Percentiles rank a stretch among this genome's conserved stretches.
Evolutionary conservation across 1,140 invertebrate species (phyloP).

Genomic region (Gryon sp.): DNA sequence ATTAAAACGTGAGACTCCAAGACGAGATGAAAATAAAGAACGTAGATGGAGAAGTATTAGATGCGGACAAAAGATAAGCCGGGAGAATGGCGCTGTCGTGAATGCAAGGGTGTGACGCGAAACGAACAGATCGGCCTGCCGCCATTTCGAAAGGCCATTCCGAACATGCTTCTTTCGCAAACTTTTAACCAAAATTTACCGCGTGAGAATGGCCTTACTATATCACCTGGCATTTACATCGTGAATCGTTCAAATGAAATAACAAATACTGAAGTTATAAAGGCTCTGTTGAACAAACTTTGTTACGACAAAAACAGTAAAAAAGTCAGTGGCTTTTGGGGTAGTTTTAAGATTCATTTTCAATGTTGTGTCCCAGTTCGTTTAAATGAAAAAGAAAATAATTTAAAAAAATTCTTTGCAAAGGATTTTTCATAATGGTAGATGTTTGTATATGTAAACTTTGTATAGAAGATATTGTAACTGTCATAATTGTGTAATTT

Average conservation of each 20-base stretch:
- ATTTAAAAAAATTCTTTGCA: too few relatives aligned
- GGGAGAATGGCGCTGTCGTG: conserved; percentile 53
- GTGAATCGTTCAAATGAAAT: neutral
- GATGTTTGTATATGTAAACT: too few relatives aligned
- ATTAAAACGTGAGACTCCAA: conserved; percentile 45
- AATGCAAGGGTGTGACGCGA: conserved; percentile 67
- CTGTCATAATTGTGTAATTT: too few relatives aligned
- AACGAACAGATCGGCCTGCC: conserved; percentile 54
- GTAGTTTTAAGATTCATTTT: too few relatives aligned
- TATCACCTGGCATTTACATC: conserved; percentile 16
- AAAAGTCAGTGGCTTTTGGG: too few relatives aligned
- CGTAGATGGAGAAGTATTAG: conserved; percentile 45
- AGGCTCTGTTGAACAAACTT: too few relatives aligned
- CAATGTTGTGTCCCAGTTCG: too few relatives aligned
- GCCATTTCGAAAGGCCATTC: conserved; percentile 65
- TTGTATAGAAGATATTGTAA: too few relatives aligned
- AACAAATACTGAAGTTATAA: too few relatives aligned
- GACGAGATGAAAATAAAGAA: conserved; percentile 55
- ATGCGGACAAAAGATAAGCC: conserved; percentile 44
- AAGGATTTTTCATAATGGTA: too few relatives aligned
- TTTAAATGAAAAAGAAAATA: too few relatives aligned
- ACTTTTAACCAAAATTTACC: conserved; percentile 35
- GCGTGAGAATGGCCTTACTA: conserved; percentile 1
- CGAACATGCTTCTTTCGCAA: conserved; percentile 28
- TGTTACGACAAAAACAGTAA: too few relatives aligned